These are phyloP conservation scores for Mola mola DNA, from an alignment of 2,113 vertebrate species.

Conservation along the genomic window DNA sequence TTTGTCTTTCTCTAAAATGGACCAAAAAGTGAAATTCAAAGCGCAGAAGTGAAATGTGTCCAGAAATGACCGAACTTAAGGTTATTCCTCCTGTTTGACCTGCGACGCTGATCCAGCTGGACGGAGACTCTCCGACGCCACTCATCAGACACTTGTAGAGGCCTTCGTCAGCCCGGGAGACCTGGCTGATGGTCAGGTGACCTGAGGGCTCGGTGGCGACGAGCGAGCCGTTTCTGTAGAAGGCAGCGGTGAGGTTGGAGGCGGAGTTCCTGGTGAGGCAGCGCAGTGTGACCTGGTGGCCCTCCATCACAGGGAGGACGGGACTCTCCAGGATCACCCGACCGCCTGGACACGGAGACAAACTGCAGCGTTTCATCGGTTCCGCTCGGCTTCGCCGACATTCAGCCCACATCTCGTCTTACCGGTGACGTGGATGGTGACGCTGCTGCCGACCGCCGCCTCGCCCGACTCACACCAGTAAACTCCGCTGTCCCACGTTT, in stretches of 20 bases:
- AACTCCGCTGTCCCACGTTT: neutral
- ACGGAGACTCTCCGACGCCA: neutral
- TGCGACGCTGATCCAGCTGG: too few species aligned
- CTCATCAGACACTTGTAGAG: neutral
- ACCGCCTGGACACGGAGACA: neutral
- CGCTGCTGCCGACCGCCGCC: conserved; percentile 3
- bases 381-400: too few species aligned
- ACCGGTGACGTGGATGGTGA: conserved; percentile 35
- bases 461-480: conserved; percentile 44
- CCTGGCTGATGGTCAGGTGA: conserved; percentile 17
- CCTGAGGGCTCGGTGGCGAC: neutral
- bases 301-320: conserved; percentile 29
- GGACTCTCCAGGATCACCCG: conserved; percentile 34
- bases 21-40: too few species aligned
- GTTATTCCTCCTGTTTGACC: too few species aligned
- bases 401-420: too few species aligned
- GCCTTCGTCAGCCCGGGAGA: conserved; percentile 21
- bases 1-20: too few species aligned
- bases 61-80: too few species aligned
- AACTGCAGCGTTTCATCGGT: too few species aligned
- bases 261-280: neutral
- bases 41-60: too few species aligned
- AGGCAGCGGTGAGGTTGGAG: neutral
- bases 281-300: neutral
- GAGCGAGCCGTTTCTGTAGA: conserved; percentile 5